A percentile compares a stretch with the other conserved stretches of the same genome.
Conservation (phyloP, 2,113 vertebrate species). For the Hirundichthys speculiger region DNA sequence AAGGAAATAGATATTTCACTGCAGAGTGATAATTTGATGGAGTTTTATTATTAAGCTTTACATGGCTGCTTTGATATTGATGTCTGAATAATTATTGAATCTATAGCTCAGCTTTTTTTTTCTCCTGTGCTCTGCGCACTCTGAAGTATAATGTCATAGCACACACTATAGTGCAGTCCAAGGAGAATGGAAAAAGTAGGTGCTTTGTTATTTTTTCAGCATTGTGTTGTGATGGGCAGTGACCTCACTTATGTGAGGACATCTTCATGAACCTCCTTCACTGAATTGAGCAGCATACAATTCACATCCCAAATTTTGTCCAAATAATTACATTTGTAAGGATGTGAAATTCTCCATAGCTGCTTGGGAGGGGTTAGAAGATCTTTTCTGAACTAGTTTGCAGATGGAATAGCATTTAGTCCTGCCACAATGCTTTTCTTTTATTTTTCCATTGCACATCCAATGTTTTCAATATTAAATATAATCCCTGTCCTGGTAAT, state of each 20-base stretch:
- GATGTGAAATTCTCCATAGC: constrained; percentile 43
- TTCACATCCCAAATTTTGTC: constrained; percentile 43
- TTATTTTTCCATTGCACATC: constrained; percentile 39
- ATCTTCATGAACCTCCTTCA: constrained; percentile 40
- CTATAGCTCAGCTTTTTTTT: not conserved
- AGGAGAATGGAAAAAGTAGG: constrained; percentile 10
- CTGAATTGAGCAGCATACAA: constrained; percentile 43
- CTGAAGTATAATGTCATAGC: not conserved
- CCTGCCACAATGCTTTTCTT: constrained; percentile 26
- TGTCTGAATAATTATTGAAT: not conserved
- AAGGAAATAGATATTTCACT: not conserved
- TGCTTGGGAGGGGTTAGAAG: constrained; percentile 57
- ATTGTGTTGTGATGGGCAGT: constrained; percentile 38
- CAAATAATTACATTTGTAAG: constrained; percentile 45
- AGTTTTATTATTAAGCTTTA: constrained; percentile 1
- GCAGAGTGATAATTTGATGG: constrained; percentile 10
- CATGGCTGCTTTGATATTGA: not conserved
- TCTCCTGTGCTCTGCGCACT: not conserved
- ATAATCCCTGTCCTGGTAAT: too few relatives aligned
- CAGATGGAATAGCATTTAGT: constrained; percentile 38
- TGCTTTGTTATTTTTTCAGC: constrained; percentile 9
- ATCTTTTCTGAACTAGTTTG: constrained; percentile 43
- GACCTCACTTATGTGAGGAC: constrained; percentile 40
- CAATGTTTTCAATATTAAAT: constrained; percentile 17
- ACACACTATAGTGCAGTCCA: not conserved